These are phyloP conservation scores for Coryphaenoides rupestris DNA, from an alignment of 2,113 vertebrate genomes.

Conservation along the genomic window DNA sequence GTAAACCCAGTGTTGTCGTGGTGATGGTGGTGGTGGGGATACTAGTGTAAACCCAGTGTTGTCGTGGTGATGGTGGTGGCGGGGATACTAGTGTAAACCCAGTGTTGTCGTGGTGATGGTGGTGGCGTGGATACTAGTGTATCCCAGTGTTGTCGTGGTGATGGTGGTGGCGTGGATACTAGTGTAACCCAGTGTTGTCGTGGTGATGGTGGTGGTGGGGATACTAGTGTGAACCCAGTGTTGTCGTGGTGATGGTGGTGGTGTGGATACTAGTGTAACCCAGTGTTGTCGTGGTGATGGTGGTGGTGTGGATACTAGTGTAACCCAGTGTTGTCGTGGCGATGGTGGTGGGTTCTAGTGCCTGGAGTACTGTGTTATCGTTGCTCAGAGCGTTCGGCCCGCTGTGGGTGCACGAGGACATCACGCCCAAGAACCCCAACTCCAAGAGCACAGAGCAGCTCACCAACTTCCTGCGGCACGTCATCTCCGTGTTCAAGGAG, in stretches of 20 bases:
- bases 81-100: too few species aligned
- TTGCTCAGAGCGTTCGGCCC: slow-evolving; percentile 90
- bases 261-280: background rate
- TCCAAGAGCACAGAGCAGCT: slow-evolving; percentile 95
- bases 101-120: too few species aligned
- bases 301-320: slow-evolving; percentile 16
- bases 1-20: too few species aligned
- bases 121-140: too few species aligned
- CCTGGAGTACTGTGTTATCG: slow-evolving; percentile 76
- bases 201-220: too few species aligned
- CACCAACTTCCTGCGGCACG: slow-evolving; percentile 90
- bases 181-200: too few species aligned
- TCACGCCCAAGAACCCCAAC: slow-evolving; percentile 96
- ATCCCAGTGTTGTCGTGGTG: too few species aligned
- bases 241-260: slow-evolving; percentile 70
- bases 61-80: too few species aligned
- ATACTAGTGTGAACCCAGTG: too few species aligned
- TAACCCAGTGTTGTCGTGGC: slow-evolving; percentile 64
- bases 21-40: too few species aligned
- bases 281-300: background rate
- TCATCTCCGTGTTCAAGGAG: slow-evolving; percentile 95
- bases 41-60: too few species aligned
- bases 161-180: too few species aligned
- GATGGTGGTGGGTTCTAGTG: slow-evolving; percentile 73
- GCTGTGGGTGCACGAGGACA: slow-evolving; percentile 98